phyloP scores from a whole-genome alignment of 2,113 vertebrate species.

The Globicephala melas region DNA sequence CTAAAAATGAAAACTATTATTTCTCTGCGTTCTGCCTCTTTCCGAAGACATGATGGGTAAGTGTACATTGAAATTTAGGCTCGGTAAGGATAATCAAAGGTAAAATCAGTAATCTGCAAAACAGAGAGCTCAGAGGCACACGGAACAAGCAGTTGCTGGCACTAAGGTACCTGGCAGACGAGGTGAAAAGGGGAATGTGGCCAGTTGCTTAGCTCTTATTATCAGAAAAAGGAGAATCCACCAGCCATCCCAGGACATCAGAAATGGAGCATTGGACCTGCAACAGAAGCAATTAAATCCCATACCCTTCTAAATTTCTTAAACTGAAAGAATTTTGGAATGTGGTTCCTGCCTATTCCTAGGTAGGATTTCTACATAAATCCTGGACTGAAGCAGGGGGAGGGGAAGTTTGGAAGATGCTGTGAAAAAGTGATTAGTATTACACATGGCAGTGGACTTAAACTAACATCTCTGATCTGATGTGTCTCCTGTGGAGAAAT shows the following conservation, averaged over 20 bases:
- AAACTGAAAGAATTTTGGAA: slow-evolving; percentile 28
- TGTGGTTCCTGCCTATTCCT: neutral
- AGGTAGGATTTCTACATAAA: slow-evolving; percentile 26
- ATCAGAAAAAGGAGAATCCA: neutral
- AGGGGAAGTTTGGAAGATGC: neutral
- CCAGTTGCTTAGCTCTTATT: neutral
- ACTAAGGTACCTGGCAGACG: neutral
- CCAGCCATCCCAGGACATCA: neutral
- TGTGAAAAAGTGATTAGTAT: slow-evolving; percentile 47
- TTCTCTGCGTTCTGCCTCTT: neutral
- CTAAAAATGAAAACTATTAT: neutral
- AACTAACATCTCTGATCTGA: slow-evolving; percentile 64
- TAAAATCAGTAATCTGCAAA: neutral
- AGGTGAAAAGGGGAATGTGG: neutral
- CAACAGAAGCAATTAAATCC: neutral
- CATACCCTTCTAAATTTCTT: neutral
- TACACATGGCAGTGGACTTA: slow-evolving; percentile 64
- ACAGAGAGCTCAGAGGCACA: neutral
- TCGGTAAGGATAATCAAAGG: neutral
- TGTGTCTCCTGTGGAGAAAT: slow-evolving; percentile 52
- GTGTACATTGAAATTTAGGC: neutral
- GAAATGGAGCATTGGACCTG: neutral
- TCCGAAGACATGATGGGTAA: neutral
- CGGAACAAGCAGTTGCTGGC: neutral
- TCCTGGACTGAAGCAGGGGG: neutral